phyloP scores from a whole-genome alignment of 2,888 invertebrate genomes.

The Hipparchia sbordonii region DNA sequence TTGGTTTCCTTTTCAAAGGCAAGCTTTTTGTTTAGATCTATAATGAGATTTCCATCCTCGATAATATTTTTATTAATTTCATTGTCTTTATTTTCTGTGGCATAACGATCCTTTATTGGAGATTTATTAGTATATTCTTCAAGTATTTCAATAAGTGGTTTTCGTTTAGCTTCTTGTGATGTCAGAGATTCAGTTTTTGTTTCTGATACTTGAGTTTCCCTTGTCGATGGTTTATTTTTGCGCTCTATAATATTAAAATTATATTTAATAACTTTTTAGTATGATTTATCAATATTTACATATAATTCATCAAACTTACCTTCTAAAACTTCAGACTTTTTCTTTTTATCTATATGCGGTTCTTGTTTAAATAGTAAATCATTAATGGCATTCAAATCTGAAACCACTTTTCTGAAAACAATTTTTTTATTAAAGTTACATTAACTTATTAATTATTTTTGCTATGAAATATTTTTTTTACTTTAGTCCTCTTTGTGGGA shows the following conservation, averaged over 20 bases:
- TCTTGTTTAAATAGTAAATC: conserved; percentile 61
- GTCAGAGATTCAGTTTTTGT: conserved; percentile 14
- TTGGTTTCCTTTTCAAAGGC: conserved; percentile 44
- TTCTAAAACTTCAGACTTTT: conserved; percentile 47
- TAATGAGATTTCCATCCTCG: conserved; percentile 52
- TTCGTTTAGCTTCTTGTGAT: conserved; percentile 50
- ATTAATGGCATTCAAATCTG: conserved; percentile 58
- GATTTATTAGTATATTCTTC: conserved; percentile 49
- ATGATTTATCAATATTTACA: too few relatives aligned
- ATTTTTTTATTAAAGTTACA: background rate
- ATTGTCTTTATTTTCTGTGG: conserved; percentile 38
- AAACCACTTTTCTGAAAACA: conserved; percentile 51
- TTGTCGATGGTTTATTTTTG: conserved; percentile 41
- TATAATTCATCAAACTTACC: conserved; percentile 46
- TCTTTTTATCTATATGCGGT: conserved; percentile 49
- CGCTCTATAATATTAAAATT: conserved; percentile 2
- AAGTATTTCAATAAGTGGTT: conserved; percentile 65
- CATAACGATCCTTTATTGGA: conserved; percentile 24
- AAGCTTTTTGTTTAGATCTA: conserved; percentile 59
- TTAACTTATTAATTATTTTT: too few relatives aligned
- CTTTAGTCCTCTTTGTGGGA: too few relatives aligned
- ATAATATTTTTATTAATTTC: conserved; percentile 42
- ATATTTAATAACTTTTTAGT: background rate
- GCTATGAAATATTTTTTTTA: too few relatives aligned
- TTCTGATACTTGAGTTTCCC: conserved; percentile 27